phyloP scores from a whole-genome alignment of 2,888 invertebrate species.

The Ochropleura leucogaster region DNA sequence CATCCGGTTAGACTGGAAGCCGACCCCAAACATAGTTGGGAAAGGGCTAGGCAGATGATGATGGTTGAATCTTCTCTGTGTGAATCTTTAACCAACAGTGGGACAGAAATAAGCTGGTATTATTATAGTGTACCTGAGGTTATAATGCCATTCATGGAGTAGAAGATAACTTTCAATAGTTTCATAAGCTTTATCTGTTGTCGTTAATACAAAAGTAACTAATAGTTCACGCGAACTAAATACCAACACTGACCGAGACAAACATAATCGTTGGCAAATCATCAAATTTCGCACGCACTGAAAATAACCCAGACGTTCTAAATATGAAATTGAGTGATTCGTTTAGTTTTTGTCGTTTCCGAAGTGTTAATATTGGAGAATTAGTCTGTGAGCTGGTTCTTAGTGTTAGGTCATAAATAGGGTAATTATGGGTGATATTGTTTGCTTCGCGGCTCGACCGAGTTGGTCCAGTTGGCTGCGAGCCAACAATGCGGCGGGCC shows the following conservation, averaged over 20 bases:
- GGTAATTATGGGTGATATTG: conserved; percentile 60
- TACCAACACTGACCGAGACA: conserved; percentile 51
- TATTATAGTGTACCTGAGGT: background rate
- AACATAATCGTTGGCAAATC: conserved; percentile 61
- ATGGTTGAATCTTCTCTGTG: too few relatives aligned
- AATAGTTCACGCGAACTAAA: conserved; percentile 44
- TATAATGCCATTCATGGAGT: background rate
- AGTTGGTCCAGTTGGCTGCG: conserved; percentile 79
- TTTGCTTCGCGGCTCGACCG: conserved; percentile 48
- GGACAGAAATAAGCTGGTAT: background rate
- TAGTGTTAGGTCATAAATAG: conserved; percentile 67
- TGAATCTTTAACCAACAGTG: background rate
- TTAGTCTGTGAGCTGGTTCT: conserved; percentile 58
- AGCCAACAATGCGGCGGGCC: conserved; percentile 75
- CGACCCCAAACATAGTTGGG: too few relatives aligned
- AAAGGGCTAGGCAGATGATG: too few relatives aligned
- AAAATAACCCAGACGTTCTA: conserved; percentile 63
- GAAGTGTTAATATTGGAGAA: conserved; percentile 41
- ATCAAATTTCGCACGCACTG: conserved; percentile 57
- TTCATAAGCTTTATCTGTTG: background rate
- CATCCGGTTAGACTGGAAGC: too few relatives aligned
- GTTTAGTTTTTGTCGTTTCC: conserved; percentile 46
- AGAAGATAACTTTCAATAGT: background rate
- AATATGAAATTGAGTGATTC: conserved; percentile 51
- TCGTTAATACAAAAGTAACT: background rate